Evolutionary conservation across 2,888 invertebrate genomes (phyloP).

Genomic region (Melanostoma mellinum): DNA sequence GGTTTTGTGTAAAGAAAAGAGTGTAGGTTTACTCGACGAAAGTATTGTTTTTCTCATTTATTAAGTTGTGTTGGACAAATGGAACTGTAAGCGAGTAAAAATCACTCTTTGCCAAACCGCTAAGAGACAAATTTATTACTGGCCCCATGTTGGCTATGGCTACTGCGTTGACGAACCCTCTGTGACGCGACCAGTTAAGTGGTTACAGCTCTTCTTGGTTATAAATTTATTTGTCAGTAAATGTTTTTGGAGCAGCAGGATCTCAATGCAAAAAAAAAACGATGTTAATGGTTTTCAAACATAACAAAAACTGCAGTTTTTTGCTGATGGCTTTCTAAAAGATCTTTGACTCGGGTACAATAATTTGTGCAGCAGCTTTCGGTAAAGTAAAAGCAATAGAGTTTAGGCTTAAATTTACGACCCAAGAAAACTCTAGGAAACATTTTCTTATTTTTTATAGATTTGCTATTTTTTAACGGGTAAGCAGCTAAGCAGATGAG

Average conservation of each 20-base stretch:
- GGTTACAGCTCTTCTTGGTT: conserved; percentile 31
- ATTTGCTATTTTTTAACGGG: too few relatives aligned
- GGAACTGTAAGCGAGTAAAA: conserved; percentile 66
- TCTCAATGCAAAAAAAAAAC: too few relatives aligned
- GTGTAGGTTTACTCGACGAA: conserved; percentile 31
- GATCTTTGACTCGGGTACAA: too few relatives aligned
- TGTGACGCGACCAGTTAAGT: conserved; percentile 46
- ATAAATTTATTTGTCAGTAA: conserved; percentile 48
- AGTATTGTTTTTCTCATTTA: conserved; percentile 70
- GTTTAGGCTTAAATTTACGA: too few relatives aligned
- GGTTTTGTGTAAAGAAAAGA: conserved; percentile 30
- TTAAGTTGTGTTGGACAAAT: conserved; percentile 64
- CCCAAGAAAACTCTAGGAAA: too few relatives aligned
- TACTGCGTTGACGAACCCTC: conserved; percentile 55
- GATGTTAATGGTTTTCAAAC: too few relatives aligned
- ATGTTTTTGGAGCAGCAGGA: not conserved
- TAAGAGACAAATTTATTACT: conserved; percentile 65
- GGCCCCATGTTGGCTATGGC: conserved; percentile 70
- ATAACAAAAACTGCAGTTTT: too few relatives aligned
- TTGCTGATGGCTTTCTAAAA: too few relatives aligned
- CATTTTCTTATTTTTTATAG: too few relatives aligned
- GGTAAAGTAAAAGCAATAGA: too few relatives aligned
- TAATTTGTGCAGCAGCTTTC: too few relatives aligned
- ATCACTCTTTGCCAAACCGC: conserved; percentile 70
- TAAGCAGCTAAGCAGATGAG: too few relatives aligned